phyloP scores from a whole-genome alignment of 1,140 invertebrate species.

The Coptotermes formosanus region DNA sequence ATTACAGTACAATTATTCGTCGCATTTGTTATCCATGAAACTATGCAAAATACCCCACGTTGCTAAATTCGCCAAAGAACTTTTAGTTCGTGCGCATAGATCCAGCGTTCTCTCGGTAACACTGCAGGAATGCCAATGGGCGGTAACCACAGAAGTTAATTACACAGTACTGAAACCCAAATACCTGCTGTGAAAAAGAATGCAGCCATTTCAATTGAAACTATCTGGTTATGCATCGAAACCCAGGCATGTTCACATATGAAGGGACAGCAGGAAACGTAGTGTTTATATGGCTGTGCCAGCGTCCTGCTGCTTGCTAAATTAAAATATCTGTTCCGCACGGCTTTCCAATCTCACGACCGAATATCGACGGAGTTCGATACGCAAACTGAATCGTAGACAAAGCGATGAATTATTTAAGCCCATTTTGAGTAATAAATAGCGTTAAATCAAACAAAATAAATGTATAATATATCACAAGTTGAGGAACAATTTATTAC shows the following conservation, averaged over 20 bases:
- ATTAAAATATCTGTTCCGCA: not conserved
- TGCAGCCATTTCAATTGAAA: not conserved
- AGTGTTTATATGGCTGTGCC: too few species aligned
- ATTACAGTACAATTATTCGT: not conserved
- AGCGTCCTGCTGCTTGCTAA: not conserved
- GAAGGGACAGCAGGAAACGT: not conserved
- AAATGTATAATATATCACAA: too few species aligned
- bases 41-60: not conserved
- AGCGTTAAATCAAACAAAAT: too few species aligned
- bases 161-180: not conserved
- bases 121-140: not conserved
- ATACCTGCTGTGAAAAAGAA: slow-evolving; percentile 12
- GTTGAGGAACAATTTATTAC: too few species aligned
- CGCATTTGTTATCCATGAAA: not conserved
- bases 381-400: not conserved
- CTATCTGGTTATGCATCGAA: not conserved
- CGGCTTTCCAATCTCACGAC: not conserved
- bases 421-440: too few species aligned
- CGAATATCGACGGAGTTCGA: not conserved
- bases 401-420: not conserved
- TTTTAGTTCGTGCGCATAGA: not conserved
- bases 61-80: not conserved
- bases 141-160: not conserved
- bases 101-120: not conserved
- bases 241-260: not conserved